phyloP scores from a whole-genome alignment of 2,797 vertebrate genomes.

The Garrulus glandarius region DNA sequence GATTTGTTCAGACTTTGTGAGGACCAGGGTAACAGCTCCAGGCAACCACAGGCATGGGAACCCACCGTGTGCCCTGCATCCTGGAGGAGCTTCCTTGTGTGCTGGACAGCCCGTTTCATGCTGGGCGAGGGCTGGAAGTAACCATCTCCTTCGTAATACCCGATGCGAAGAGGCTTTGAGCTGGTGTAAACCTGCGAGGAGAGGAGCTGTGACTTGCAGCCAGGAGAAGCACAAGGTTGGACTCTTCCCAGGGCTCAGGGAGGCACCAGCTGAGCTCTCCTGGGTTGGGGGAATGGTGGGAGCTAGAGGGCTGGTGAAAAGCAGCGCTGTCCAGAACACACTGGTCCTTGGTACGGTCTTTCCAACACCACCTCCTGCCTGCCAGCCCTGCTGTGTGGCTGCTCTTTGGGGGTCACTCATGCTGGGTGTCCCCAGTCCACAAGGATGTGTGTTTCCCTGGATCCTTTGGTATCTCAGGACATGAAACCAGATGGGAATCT shows the following conservation, averaged over 20 bases:
- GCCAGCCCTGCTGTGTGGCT: background rate
- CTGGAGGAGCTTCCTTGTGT: constrained; percentile 79
- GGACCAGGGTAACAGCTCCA: background rate
- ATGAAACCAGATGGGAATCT: background rate
- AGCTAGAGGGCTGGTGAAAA: background rate
- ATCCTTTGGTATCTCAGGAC: background rate
- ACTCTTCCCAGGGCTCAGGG: background rate
- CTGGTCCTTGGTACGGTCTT: background rate
- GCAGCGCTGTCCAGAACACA: background rate
- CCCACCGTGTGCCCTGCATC: constrained; percentile 80
- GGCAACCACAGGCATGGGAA: background rate
- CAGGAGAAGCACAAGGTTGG: rapidly evolving
- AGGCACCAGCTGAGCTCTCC: background rate
- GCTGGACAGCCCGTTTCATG: constrained; percentile 74
- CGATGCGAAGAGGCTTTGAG: constrained; percentile 72
- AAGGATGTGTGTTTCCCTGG: background rate
- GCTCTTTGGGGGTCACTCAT: background rate
- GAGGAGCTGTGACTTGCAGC: background rate
- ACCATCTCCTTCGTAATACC: constrained; percentile 76
- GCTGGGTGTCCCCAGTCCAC: background rate
- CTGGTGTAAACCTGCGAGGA: constrained; percentile 75
- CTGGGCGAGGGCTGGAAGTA: constrained; percentile 71
- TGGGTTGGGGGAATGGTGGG: background rate
- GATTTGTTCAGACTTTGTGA: background rate
- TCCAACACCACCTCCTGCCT: background rate